Evolutionary conservation across 2,113 vertebrate species (phyloP).

Genomic region (Danionella cerebrum): DNA sequence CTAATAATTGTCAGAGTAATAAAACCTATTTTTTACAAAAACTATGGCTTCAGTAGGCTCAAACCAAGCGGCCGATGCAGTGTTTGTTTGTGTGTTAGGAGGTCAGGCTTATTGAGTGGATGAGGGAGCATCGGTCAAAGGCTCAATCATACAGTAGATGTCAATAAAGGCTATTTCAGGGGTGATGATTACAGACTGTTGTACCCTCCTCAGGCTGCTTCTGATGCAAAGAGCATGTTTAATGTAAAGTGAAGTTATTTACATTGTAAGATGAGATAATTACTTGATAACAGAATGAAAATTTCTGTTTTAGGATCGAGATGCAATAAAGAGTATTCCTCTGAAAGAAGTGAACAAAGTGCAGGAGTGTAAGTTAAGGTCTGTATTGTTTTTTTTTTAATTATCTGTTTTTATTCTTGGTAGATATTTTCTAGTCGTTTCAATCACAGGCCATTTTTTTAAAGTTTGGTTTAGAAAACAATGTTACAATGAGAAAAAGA

Average conservation of each 20-base stretch:
- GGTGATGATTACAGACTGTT: slow-evolving; percentile 17
- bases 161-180: slow-evolving; percentile 20
- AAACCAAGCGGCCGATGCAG: too few relatives aligned
- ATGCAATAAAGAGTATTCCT: slow-evolving; percentile 79
- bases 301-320: slow-evolving; percentile 70
- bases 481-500: too few relatives aligned
- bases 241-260: too few relatives aligned
- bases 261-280: too few relatives aligned
- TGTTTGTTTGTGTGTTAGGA: background rate
- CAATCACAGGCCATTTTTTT: background rate
- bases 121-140: background rate
- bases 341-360: slow-evolving; percentile 92
- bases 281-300: background rate
- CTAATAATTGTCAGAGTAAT: too few relatives aligned
- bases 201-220: background rate
- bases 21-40: too few relatives aligned
- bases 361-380: slow-evolving; percentile 96
- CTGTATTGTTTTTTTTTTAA: slow-evolving; percentile 34
- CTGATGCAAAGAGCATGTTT: background rate
- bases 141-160: slow-evolving; percentile 2
- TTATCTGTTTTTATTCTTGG: background rate
- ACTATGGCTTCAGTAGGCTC: too few relatives aligned
- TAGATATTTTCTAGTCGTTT: background rate
- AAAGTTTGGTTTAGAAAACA: background rate
- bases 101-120: background rate